Conservation (phyloP, 2,888 invertebrate species). For the Chelonus formosanus region DNA sequence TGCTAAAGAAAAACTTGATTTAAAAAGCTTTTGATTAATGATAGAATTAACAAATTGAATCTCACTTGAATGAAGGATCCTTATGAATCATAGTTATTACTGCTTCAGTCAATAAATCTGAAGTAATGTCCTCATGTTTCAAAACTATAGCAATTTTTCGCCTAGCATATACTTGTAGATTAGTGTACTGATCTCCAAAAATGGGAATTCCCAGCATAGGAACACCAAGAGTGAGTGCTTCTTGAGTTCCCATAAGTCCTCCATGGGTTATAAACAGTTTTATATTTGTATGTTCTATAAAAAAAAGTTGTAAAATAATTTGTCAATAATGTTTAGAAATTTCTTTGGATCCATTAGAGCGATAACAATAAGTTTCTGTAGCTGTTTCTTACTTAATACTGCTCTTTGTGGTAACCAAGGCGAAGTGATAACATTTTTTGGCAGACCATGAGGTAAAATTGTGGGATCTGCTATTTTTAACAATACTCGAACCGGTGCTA, state of each 20-base stretch:
- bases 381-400: constrained; percentile 50
- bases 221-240: constrained; percentile 49
- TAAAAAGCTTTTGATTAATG: too few relatives aligned
- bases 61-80: constrained; percentile 44
- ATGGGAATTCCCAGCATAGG: constrained; percentile 56
- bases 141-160: constrained; percentile 43
- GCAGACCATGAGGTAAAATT: constrained; percentile 51
- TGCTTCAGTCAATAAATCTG: constrained; percentile 43
- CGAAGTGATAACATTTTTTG: constrained; percentile 54
- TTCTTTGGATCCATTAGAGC: too few relatives aligned
- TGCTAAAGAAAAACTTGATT: background rate
- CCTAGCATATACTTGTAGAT: constrained; percentile 37
- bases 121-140: constrained; percentile 39
- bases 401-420: constrained; percentile 53
- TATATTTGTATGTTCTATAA: constrained; percentile 52
- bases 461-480: constrained; percentile 52
- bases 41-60: background rate
- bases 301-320: background rate
- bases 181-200: constrained; percentile 52
- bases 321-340: too few relatives aligned
- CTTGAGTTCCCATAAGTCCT: constrained; percentile 51
- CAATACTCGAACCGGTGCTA: constrained; percentile 55
- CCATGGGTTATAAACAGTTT: constrained; percentile 56
- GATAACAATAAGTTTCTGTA: background rate
- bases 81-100: constrained; percentile 40